These are phyloP conservation scores for Sisyra terminalis DNA, from an alignment of 2,888 invertebrate species.

Conservation along the genomic window DNA sequence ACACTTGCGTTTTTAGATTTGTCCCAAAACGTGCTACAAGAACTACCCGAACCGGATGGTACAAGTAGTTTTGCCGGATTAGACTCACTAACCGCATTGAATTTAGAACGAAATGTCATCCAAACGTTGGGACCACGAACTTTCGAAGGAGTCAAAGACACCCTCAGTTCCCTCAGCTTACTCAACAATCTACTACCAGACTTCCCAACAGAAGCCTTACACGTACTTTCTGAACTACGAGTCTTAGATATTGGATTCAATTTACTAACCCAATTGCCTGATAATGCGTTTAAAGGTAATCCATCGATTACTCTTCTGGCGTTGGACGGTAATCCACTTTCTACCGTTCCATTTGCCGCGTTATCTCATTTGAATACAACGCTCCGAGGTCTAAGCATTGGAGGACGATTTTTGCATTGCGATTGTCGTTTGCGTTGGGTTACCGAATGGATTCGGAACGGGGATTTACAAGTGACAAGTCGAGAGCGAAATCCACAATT, in stretches of 20 bases:
- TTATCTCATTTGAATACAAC: conserved; percentile 66
- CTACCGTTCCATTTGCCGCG: conserved; percentile 66
- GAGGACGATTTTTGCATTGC: conserved; percentile 75
- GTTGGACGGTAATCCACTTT: conserved; percentile 78
- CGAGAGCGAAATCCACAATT: conserved; percentile 85
- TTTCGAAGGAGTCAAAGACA: conserved; percentile 63
- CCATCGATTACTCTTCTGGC: conserved; percentile 75
- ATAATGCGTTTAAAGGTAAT: conserved; percentile 63
- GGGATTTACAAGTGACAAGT: conserved; percentile 81
- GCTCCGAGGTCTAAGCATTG: conserved; percentile 69
- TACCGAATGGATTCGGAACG: conserved; percentile 74
- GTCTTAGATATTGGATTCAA: conserved; percentile 89
- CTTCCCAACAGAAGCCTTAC: conserved; percentile 70
- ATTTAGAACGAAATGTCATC: conserved; percentile 75
- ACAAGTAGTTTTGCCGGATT: conserved; percentile 56
- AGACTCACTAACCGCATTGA: conserved; percentile 68
- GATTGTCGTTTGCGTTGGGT: conserved; percentile 82
- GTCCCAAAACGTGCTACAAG: conserved; percentile 73
- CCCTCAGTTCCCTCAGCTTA: conserved; percentile 73
- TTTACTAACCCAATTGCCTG: conserved; percentile 64
- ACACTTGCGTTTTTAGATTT: conserved; percentile 77
- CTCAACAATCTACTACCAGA: conserved; percentile 77
- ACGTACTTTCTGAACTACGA: conserved; percentile 58
- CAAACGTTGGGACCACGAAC: conserved; percentile 59
- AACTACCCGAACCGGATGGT: conserved; percentile 55